A percentile compares a stretch with the other conserved stretches of the same genome.
phyloP scores from a whole-genome alignment of 2,797 vertebrate genomes.

The Manis javanica region DNA sequence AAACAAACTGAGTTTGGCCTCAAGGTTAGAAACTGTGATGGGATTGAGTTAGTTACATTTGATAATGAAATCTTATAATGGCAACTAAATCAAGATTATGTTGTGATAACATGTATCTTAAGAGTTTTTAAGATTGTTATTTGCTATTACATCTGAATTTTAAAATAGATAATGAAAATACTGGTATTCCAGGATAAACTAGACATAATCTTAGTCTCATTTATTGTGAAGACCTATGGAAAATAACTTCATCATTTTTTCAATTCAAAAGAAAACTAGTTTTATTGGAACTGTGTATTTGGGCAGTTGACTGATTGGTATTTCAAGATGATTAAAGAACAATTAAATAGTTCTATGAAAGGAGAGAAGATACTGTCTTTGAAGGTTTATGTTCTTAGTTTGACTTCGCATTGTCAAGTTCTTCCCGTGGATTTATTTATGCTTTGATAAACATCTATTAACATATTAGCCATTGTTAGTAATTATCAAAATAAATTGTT shows the following conservation, averaged over 20 bases:
- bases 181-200: background rate
- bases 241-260: background rate
- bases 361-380: background rate
- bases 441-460: background rate
- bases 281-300: background rate
- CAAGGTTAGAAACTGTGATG: background rate
- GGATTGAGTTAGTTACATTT: background rate
- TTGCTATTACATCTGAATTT: background rate
- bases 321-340: background rate
- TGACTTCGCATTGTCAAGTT: background rate
- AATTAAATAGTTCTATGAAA: background rate
- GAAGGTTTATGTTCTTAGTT: background rate
- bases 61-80: background rate
- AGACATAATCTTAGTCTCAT: background rate
- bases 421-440: background rate
- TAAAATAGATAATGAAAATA: slow-evolving; percentile 6
- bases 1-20: background rate
- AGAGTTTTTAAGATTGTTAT: background rate
- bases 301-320: background rate
- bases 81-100: background rate
- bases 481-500: background rate
- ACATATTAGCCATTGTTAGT: background rate
- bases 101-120: background rate
- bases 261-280: background rate
- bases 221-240: background rate